phyloP scores from a whole-genome alignment of 1,140 invertebrate species.

The Nasonia longicornis region DNA sequence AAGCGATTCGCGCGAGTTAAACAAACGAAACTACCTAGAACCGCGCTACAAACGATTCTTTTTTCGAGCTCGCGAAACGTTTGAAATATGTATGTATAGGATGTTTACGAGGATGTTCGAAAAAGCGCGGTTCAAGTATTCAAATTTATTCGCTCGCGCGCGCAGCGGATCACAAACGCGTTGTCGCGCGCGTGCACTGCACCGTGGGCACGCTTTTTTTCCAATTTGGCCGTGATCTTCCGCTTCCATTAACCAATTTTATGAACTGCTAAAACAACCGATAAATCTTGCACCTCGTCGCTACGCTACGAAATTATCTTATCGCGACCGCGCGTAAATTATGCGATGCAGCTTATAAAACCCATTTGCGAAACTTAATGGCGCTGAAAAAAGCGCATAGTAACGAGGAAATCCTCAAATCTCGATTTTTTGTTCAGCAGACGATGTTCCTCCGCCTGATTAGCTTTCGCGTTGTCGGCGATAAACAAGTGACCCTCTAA shows the following conservation, averaged over 20 bases:
- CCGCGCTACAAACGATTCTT: too few species aligned
- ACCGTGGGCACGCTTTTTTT: not conserved
- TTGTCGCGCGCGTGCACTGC: too few species aligned
- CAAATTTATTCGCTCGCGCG: not conserved
- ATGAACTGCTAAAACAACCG: not conserved
- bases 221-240: not conserved
- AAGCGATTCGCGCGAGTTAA: too few species aligned
- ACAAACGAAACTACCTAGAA: too few species aligned
- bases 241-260: not conserved
- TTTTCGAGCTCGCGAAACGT: too few species aligned
- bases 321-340: not conserved
- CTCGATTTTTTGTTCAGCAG: not conserved
- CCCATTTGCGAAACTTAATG: not conserved
- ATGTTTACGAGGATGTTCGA: too few species aligned
- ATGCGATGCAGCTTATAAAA: slow-evolving; percentile 3
- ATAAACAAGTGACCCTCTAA: not conserved
- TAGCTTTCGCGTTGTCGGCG: not conserved
- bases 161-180: not conserved
- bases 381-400: not conserved
- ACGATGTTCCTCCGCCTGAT: not conserved
- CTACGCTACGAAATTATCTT: slow-evolving; percentile 7
- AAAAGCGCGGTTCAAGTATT: not conserved
- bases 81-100: too few species aligned
- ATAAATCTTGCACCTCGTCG: not conserved
- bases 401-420: not conserved